Evolutionary conservation across 1,140 invertebrate genomes (phyloP).

Genomic region (Probaryconus sp.): DNA sequence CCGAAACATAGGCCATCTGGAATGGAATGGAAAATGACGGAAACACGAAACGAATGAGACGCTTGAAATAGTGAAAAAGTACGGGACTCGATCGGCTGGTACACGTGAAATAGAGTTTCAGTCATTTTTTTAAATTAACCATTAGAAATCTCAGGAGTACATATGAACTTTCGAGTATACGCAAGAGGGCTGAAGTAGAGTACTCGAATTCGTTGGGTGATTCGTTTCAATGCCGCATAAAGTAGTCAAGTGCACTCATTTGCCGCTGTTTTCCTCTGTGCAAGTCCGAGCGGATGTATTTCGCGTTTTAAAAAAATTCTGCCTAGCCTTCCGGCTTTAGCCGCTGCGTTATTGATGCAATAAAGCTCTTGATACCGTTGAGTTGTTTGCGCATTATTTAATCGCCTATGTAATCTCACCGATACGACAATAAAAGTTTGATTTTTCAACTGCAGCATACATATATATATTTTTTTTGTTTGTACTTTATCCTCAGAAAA

Average conservation of each 20-base stretch:
- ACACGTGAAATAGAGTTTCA: conserved; percentile 35
- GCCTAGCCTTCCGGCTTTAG: conserved; percentile 19
- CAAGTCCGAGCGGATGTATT: conserved; percentile 23
- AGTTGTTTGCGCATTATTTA: conserved; percentile 7
- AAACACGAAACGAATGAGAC: conserved; percentile 24
- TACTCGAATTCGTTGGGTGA: conserved; percentile 43
- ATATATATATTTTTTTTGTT: too few species aligned
- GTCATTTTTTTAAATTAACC: conserved; percentile 53
- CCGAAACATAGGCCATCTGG: too few species aligned
- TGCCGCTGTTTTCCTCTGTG: conserved; percentile 45
- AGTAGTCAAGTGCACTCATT: conserved; percentile 54
- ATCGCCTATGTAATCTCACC: too few species aligned
- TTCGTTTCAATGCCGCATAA: conserved; percentile 54
- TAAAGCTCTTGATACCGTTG: conserved; percentile 8
- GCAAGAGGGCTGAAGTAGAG: conserved; percentile 17
- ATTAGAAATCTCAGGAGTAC: conserved; percentile 54
- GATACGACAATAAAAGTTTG: too few species aligned
- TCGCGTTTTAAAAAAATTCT: conserved; percentile 35
- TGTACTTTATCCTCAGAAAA: too few species aligned
- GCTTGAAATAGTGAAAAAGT: conserved; percentile 32
- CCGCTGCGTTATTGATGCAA: conserved; percentile 29
- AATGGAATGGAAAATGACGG: conserved; percentile 22
- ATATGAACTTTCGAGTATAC: conserved; percentile 47
- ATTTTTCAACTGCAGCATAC: too few species aligned
- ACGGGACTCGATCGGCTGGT: conserved; percentile 30